Percentiles rank a stretch among this genome's conserved stretches.
Conservation (phyloP, 2,888 invertebrate species). For the Ormyrus nitidulus region DNA sequence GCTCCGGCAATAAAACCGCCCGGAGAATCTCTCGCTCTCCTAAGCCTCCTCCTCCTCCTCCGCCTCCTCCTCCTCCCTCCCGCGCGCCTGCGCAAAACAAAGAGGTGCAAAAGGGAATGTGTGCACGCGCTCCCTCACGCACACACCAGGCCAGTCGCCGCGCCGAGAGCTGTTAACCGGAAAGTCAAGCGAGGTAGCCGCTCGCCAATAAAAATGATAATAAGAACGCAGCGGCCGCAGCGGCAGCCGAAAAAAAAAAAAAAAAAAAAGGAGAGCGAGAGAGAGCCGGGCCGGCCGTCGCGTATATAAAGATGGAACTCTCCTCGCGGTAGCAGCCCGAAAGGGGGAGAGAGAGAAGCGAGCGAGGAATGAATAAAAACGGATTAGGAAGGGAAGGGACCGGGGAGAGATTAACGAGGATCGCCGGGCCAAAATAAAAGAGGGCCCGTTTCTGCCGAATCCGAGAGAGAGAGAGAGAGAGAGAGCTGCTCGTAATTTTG, state of each 20-base stretch:
- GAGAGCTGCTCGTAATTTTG: too few relatives aligned
- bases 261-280: background rate
- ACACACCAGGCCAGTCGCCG: background rate
- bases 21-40: too few relatives aligned
- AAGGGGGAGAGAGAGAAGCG: constrained; percentile 15
- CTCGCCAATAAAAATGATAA: constrained; percentile 47
- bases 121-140: too few relatives aligned
- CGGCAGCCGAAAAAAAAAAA: background rate
- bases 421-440: constrained; percentile 38
- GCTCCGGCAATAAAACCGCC: too few relatives aligned
- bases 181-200: constrained; percentile 48
- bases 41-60: too few relatives aligned
- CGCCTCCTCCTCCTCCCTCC: too few relatives aligned
- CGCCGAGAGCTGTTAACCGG: constrained; percentile 37
- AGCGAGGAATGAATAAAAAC: constrained; percentile 2
- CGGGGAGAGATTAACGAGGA: constrained; percentile 51
- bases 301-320: constrained; percentile 39
- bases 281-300: background rate
- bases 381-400: background rate
- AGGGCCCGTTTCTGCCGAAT: too few relatives aligned
- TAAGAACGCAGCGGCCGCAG: constrained; percentile 22
- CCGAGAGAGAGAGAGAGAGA: too few relatives aligned
- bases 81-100: constrained; percentile 7
- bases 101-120: constrained; percentile 3
- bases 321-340: constrained; percentile 26